Evolutionary conservation across 2,113 vertebrate species (phyloP).

Genomic region (Fulmarus glacialis): DNA sequence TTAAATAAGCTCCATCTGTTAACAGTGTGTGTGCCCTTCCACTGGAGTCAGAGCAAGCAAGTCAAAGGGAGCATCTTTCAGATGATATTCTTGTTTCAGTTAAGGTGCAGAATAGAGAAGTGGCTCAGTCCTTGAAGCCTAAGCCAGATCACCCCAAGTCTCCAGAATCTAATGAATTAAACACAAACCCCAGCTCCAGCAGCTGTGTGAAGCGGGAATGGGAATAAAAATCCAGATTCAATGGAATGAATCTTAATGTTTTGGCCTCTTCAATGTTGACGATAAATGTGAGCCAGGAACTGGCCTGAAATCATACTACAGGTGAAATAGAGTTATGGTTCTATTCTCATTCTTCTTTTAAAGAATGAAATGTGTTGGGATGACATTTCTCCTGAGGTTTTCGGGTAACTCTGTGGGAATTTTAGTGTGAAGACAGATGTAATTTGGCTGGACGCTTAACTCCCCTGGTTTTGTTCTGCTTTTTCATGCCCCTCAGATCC

Average conservation of each 20-base stretch:
- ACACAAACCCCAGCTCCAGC: not conserved
- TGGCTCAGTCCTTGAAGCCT: not conserved
- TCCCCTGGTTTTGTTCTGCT: not conserved
- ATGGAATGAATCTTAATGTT: not conserved
- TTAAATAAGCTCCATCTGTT: constrained; percentile 51
- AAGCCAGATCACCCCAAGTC: not conserved
- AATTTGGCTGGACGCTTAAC: not conserved
- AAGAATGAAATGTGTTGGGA: not conserved
- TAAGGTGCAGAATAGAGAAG: not conserved
- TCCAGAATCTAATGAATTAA: not conserved
- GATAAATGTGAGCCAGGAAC: not conserved
- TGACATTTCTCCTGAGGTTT: not conserved
- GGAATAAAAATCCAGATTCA: not conserved
- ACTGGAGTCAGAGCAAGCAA: not conserved
- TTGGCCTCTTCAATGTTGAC: not conserved
- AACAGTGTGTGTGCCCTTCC: not conserved
- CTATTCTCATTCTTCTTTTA: not conserved
- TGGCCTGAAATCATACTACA: not conserved
- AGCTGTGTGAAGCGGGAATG: not conserved
- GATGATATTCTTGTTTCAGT: not conserved
- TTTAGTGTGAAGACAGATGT: not conserved
- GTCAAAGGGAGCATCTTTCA: not conserved
- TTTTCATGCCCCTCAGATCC: not conserved
- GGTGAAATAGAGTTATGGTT: not conserved
- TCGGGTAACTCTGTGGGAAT: not conserved